Percentiles rank a stretch among this genome's conserved stretches.
Conservation (phyloP, 2,888 invertebrate species). For the Actias luna region DNA sequence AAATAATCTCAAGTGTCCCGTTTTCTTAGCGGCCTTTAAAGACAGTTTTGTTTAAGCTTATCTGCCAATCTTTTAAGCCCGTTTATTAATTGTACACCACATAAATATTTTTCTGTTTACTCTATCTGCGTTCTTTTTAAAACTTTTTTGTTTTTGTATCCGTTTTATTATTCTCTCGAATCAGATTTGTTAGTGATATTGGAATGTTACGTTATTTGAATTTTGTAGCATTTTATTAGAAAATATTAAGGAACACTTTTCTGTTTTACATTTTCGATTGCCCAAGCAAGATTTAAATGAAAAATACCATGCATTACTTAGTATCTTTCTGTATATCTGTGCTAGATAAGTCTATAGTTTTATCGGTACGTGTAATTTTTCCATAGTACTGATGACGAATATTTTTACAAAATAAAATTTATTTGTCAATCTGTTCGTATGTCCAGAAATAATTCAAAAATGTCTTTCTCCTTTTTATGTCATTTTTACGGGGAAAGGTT, state of each 20-base stretch:
- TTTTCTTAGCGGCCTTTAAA: constrained; percentile 28
- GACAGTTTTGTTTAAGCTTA: constrained; percentile 3
- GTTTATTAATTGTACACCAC: not conserved
- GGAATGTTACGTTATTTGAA: not conserved
- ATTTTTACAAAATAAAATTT: no score
- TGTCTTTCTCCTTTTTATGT: no score
- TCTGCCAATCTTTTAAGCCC: constrained; percentile 7
- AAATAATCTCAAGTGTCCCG: constrained; percentile 37
- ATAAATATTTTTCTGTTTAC: not conserved
- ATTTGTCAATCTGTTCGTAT: no score
- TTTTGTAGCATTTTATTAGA: not conserved
- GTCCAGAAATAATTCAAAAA: no score
- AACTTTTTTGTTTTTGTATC: not conserved
- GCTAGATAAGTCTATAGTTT: no score
- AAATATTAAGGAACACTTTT: not conserved
- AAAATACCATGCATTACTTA: not conserved
- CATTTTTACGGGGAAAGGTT: no score
- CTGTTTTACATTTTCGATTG: not conserved
- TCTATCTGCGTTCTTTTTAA: not conserved
- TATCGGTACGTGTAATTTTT: no score
- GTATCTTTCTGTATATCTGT: no score
- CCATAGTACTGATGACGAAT: no score
- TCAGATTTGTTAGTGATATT: not conserved
- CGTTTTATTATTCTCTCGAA: not conserved
- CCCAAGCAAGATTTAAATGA: no score